phyloP scores from a whole-genome alignment of 2,797 vertebrate genomes.

The Acomys russatus region DNA sequence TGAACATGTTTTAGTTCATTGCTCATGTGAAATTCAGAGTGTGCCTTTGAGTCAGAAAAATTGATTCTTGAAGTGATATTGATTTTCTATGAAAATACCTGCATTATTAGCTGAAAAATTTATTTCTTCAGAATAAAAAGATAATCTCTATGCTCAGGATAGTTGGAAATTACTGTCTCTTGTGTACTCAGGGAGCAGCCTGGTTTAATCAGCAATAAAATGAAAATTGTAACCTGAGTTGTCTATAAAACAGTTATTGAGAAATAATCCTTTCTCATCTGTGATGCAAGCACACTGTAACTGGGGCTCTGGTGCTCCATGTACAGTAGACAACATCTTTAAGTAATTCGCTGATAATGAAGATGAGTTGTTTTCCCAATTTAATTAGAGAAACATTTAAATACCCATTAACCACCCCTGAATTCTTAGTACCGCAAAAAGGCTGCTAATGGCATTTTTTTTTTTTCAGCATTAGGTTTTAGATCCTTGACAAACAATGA shows the following conservation, averaged over 20 bases:
- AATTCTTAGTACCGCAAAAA: constrained; percentile 49
- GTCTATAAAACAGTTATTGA: constrained; percentile 30
- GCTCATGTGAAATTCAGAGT: constrained; percentile 10
- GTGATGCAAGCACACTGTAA: background rate
- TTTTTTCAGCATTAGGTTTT: constrained; percentile 46
- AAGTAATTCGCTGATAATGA: constrained; percentile 67
- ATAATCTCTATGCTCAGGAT: background rate
- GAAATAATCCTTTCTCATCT: background rate
- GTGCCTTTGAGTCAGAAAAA: constrained; percentile 49
- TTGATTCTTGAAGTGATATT: constrained; percentile 53
- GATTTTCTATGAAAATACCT: constrained; percentile 70
- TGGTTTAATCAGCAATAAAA: constrained; percentile 60
- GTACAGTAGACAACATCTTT: constrained; percentile 45
- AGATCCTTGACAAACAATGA: constrained; percentile 36
- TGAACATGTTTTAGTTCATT: constrained; percentile 31
- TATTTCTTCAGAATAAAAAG: constrained; percentile 66
- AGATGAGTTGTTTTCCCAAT: constrained; percentile 54
- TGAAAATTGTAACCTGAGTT: constrained; percentile 39
- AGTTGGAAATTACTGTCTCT: constrained; percentile 31
- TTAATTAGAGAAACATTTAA: constrained; percentile 76
- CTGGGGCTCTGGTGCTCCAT: background rate
- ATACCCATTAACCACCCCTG: constrained; percentile 57
- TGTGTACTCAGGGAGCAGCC: background rate
- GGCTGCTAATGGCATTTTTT: constrained; percentile 10
- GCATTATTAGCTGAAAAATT: constrained; percentile 73